Conservation (phyloP, 1,140 invertebrate species). For the Ips nitidus region DNA sequence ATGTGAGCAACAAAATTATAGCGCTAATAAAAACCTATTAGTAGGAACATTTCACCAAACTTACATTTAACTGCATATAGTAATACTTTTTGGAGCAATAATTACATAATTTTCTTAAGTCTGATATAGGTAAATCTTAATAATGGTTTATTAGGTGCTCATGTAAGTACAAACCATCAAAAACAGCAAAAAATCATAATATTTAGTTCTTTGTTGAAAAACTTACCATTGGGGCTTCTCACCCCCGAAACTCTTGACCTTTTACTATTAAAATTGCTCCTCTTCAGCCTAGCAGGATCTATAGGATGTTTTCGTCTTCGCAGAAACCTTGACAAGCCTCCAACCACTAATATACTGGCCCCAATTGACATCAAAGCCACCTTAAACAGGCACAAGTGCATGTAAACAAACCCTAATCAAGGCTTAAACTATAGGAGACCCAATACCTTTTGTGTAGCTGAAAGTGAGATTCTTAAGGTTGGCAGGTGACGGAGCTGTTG, state of each 20-base stretch:
- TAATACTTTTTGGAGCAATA: too few species aligned
- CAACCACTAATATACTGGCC: slow-evolving; percentile 61
- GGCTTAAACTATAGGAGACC: neutral
- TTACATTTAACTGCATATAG: too few species aligned
- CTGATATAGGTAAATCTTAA: too few species aligned
- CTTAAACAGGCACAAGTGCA: slow-evolving; percentile 42
- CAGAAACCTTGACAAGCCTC: slow-evolving; percentile 63
- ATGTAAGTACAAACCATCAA: too few species aligned
- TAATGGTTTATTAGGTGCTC: too few species aligned
- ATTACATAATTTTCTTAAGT: too few species aligned
- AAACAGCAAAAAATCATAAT: too few species aligned
- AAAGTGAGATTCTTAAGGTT: slow-evolving; percentile 41
- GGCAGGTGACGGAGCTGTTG: slow-evolving; percentile 42
- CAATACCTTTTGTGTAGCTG: slow-evolving; percentile 50
- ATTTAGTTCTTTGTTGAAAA: too few species aligned
- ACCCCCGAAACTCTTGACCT: slow-evolving; percentile 60
- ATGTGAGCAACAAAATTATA: too few species aligned
- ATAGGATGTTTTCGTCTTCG: slow-evolving; percentile 59
- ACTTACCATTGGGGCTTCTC: slow-evolving; percentile 65
- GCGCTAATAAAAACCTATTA: too few species aligned
- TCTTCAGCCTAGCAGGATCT: slow-evolving; percentile 54
- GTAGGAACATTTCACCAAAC: too few species aligned
- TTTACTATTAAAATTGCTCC: slow-evolving; percentile 48
- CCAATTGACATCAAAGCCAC: slow-evolving; percentile 55
- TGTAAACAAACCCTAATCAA: neutral